These are phyloP conservation scores for Biston betularia DNA, from an alignment of 2,888 invertebrate genomes.

Conservation along the genomic window DNA sequence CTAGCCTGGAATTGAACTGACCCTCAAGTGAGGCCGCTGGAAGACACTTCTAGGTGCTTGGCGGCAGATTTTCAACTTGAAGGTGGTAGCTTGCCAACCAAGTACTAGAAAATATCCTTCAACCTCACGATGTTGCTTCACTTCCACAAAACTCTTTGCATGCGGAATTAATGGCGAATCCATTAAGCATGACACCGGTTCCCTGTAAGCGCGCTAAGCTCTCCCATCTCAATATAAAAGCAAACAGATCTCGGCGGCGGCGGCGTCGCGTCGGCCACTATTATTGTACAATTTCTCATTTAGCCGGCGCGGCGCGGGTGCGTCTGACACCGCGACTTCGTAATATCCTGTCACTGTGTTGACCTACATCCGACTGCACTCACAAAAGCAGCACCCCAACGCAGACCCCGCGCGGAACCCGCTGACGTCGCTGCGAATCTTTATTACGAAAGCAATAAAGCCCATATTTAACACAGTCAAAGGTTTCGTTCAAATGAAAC, in stretches of 20 bases:
- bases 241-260: constrained; percentile 15
- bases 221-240: constrained; percentile 31
- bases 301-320: constrained; percentile 72
- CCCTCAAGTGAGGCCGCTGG: no score
- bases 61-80: no score
- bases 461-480: constrained; percentile 74
- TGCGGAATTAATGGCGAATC: neutral
- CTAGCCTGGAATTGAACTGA: no score
- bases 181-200: neutral
- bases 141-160: neutral
- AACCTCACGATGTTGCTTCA: no score
- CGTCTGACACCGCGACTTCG: constrained; percentile 76
- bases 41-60: no score
- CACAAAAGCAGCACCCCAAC: constrained; percentile 49
- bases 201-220: neutral
- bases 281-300: constrained; percentile 79
- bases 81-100: no score
- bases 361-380: constrained; percentile 66
- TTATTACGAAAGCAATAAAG: constrained; percentile 82
- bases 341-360: constrained; percentile 80
- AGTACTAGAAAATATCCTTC: no score
- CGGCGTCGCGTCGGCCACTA: constrained; percentile 21
- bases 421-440: constrained; percentile 66
- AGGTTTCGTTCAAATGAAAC: constrained; percentile 73
- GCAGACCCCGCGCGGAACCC: constrained; percentile 53